Percentiles rank a stretch among this genome's conserved stretches.
These are phyloP conservation scores for Salvelinus fontinalis DNA, from an alignment of 2,113 vertebrate genomes.

Conservation along the genomic window DNA sequence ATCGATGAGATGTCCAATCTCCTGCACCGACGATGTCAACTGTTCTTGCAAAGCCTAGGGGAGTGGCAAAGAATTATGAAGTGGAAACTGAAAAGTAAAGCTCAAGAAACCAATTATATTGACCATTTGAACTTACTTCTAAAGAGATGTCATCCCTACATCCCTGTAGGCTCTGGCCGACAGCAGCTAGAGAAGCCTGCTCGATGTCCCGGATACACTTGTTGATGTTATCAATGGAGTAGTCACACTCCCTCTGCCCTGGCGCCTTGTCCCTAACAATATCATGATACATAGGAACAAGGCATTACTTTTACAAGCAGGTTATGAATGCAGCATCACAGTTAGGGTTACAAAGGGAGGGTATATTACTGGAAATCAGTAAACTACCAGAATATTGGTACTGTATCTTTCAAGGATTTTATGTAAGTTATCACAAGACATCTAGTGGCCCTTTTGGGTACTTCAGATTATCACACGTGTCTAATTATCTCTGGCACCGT, in stretches of 20 bases:
- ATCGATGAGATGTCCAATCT: constrained; percentile 96
- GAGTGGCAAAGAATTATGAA: constrained; percentile 35
- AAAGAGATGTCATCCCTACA: constrained; percentile 94
- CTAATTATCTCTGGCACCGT: too few species aligned
- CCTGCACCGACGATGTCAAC: constrained; percentile 94
- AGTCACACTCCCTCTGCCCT: constrained; percentile 94
- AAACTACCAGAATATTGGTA: too few species aligned
- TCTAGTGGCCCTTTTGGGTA: too few species aligned
- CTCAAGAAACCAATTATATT: not conserved
- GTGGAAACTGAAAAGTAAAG: not conserved
- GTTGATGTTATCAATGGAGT: constrained; percentile 96
- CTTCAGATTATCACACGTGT: too few species aligned
- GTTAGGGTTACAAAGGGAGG: too few species aligned
- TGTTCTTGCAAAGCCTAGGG: constrained; percentile 93
- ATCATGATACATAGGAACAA: not conserved
- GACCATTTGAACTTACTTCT: constrained; percentile 55
- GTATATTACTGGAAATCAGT: too few species aligned
- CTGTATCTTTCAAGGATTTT: too few species aligned
- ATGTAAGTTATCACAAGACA: too few species aligned
- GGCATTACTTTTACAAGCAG: not conserved
- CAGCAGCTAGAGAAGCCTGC: constrained; percentile 90
- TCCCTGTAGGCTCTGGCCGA: constrained; percentile 90
- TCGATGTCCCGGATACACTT: constrained; percentile 96
- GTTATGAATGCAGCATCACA: not conserved
- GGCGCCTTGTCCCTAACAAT: constrained; percentile 93